Base-by-base conservation (phyloP, 2,113 vertebrate species). In the Emydocephalus ijimae region DNA sequence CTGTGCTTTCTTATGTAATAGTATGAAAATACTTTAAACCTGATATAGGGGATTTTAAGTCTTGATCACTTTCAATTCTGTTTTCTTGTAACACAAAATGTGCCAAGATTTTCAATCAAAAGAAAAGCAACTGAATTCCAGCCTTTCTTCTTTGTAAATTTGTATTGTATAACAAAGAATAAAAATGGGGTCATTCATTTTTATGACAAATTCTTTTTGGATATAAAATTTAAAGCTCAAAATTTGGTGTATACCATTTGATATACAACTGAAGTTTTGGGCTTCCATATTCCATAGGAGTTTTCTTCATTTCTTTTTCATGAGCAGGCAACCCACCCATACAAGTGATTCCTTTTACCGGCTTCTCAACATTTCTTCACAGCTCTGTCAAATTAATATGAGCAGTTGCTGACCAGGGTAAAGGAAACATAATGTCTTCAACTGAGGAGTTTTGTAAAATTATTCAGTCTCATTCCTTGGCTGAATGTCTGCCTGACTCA, bases 211-310 rank as follows among this genome's bases (percentile, higher is more conserved):
- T 43, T 29, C n/a, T 81, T 81, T 81, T 81, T 81, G 15, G n/a
- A 59, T 86, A 20, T 74, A 48, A 90, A 52, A 90, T 85, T 94
- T 94, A 95, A 87, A n/a, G 50, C 92, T 89, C 1, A 56, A 69
- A 61, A 39, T 24, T 1, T 91, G 61, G 56, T 48, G 55, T 89
- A 54, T 91, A 4, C 12, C 64, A 96, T 48, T 74, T 93, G 29
- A 20, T 34, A 61, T 93, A 26, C n/a, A 91, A 1, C 12, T 64
- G 64, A 61, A 94, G 54, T 87, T 50, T 2, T 64, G 0, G 20
- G 69, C 92, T 26, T 29, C 9, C 88, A 48, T 8, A 26, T 54
- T 95, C 74, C 88, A 88, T 86, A 59, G 93, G 89, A 48, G 21
- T 59, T 59, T 34, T 39, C 56, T 54, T 81, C 69, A 7, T 8